phyloP scores from a whole-genome alignment of 2,113 vertebrate genomes.

The Lamprotornis superbus region DNA sequence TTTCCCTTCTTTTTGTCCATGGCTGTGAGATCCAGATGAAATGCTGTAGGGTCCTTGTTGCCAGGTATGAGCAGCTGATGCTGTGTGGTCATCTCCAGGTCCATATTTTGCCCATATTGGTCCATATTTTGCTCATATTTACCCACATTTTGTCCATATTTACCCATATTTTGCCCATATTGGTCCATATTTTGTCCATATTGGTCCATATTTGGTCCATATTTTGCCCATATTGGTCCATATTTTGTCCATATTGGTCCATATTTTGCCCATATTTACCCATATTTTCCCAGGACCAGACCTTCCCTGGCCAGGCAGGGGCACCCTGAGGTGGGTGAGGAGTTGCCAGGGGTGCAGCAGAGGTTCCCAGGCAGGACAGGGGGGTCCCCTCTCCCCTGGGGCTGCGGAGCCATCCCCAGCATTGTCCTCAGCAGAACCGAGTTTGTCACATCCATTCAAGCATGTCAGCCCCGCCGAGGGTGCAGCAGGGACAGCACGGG shows the following conservation, averaged over 20 bases:
- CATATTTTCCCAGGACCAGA: not conserved
- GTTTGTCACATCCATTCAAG: slow-evolving; percentile 18
- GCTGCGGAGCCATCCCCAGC: not conserved
- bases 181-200: not conserved
- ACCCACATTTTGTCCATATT: not conserved
- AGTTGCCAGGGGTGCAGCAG: not conserved
- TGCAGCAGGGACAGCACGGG: not conserved
- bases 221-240: too few relatives aligned
- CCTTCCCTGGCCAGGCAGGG: not conserved
- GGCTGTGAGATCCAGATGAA: not conserved
- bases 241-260: not conserved
- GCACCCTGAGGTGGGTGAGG: too few relatives aligned
- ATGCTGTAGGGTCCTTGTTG: not conserved
- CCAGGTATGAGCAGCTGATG: rapidly evolving
- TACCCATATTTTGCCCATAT: not conserved
- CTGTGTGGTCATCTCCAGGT: not conserved
- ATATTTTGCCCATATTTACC: too few relatives aligned
- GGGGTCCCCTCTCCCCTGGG: not conserved
- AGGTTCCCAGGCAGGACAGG: not conserved
- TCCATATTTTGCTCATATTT: not conserved
- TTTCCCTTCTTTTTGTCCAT: not conserved
- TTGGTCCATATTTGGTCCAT: not conserved
- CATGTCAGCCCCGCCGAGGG: not conserved
- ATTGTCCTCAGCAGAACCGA: not conserved
- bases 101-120: not conserved